Evolutionary conservation across 2,113 vertebrate species (phyloP), one percentile per base, ranked within the genome.

Genomic region (Halichoerus grypus): DNA sequence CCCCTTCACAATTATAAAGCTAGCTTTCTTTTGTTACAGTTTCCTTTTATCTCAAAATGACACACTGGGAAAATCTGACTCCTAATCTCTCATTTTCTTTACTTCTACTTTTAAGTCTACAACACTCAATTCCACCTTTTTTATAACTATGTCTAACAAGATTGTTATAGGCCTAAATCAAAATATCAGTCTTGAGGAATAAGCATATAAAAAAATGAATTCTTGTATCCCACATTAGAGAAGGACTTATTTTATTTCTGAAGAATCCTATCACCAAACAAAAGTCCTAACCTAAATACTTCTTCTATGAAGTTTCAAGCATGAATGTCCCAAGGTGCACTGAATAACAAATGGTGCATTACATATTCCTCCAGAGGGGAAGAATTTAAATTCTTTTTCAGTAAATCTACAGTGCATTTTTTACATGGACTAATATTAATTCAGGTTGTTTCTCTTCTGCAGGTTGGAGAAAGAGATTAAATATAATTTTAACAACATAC

Each of bases 331-430:
- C 51, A 6, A 79, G 88, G 12, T 36, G n/a, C 8, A 7, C 19
- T 46, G 36, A 67, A 57, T 39, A 33, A 65, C 46, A 71, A 81
- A 49, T 79, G 14, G 3, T 46, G 0, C 26, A 82, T 90, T 63
- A 36, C 9, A 28, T 76, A 65, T 93, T 57, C n/a, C 12, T 71
- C 12, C 10, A 15, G 24, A 49, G 19, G 1, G 22, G 13, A n/a
- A 88, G 15, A 81, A 94, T 82, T 93, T 76, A 77, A 93, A 65
- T 90, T 96, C n/a, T 89, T 63, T 15, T 39, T 76, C 42, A 86
- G 36, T 21, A 77, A 80, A 90, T 0, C 13, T 33, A 1, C 33
- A 4, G 31, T 71, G 24, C 26, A 21, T 82, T 81, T 65, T 97
- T 92, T 63, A 77, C 22, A 77, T 7, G 31, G 24, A 69, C 9